Conservation (phyloP, 1,140 invertebrate species). For the Dolichoris vasculosae region DNA sequence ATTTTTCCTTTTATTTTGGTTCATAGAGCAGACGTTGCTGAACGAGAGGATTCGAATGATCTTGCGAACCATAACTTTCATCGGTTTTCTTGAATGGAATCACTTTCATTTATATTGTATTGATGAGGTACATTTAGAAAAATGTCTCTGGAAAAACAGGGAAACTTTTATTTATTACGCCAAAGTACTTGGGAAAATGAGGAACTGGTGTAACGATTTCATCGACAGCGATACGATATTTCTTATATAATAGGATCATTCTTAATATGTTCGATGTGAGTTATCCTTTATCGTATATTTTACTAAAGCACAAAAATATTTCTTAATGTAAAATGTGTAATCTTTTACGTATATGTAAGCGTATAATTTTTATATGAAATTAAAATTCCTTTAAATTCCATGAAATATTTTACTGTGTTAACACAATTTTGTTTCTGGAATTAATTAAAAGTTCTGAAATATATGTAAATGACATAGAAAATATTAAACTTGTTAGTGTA, state of each 20-base stretch:
- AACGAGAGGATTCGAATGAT: background rate
- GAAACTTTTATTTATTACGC: background rate
- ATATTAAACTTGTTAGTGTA: background rate
- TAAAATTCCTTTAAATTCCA: background rate
- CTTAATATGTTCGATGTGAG: background rate
- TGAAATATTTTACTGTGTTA: background rate
- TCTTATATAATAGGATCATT: background rate
- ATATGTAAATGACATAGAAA: background rate
- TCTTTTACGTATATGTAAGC: background rate
- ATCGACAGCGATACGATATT: background rate
- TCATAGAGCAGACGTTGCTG: background rate
- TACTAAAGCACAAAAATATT: background rate
- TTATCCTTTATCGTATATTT: background rate
- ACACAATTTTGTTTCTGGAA: background rate
- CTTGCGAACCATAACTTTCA: background rate
- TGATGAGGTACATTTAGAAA: background rate
- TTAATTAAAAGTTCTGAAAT: background rate
- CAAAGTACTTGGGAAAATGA: background rate
- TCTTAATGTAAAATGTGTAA: background rate
- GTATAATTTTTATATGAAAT: background rate
- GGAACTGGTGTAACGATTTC: background rate
- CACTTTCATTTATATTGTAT: background rate
- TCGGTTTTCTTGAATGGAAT: background rate
- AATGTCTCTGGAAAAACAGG: too few species aligned
- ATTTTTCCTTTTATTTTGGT: background rate